Base-by-base conservation (phyloP, 2,888 invertebrate species). In the Camponotus fellah region DNA sequence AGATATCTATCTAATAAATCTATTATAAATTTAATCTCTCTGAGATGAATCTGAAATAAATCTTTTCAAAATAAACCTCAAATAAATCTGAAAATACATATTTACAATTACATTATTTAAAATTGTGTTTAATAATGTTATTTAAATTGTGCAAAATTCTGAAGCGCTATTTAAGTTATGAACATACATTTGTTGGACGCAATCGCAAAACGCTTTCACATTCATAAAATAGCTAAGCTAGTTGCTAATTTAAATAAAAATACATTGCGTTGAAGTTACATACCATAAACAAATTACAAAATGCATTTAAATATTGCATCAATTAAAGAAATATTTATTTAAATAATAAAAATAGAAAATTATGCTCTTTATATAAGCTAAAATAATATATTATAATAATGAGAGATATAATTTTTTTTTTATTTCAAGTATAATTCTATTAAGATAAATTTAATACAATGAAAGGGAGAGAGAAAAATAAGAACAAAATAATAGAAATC, bases 141-240 rank as follows among this genome's bases (percentile, higher is more conserved):
- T 26, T 26, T 49, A 17, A 49, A 17, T 3, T 66, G 17, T 26
- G 6, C 8, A 32, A 76, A 66, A 68, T 10, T 66, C 2, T 32
- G 6, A 10, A 14, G 43, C 3, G 4, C 43, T 14, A 43, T 43
- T 32, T 40, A 5, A 43, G 0, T 14, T 53, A 46, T 8, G 2
- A 5, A 2, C 49, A 64, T 9, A 37, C 32, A n/a, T 43, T 43
- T 1, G 34, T 43, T 68, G 40, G 43, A 6, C 17, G n/a, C 12
- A 17, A 66, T 66, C 14, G 34, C 43, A 62, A 62, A 75, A 64
- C 40, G 56, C 68, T 77, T 77, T 77, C 66, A 66, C 32, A 77
- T 40, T 68, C 56, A 32, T 9, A 34, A 77, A 68, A 58, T 77
- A 64, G 26, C 26, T 21, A 12, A 62, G 14, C 26, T 76, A 53